A percentile compares a stretch with the other conserved stretches of the same genome.
phyloP scores from a whole-genome alignment of 1,140 invertebrate genomes.

The Cephus cinctus region DNA sequence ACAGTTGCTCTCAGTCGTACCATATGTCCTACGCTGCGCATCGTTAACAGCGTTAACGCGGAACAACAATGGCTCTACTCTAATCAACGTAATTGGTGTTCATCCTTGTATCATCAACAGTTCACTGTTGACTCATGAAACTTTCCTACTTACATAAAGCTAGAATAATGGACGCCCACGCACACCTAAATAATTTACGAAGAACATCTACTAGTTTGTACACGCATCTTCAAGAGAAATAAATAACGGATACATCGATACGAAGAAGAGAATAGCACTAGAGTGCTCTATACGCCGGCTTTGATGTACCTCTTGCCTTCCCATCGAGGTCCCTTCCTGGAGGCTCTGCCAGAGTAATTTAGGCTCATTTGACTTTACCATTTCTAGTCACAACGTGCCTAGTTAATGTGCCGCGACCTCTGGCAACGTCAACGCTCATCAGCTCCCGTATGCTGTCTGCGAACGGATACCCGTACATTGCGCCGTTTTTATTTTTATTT shows the following conservation, averaged over 20 bases:
- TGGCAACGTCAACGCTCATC: too few relatives aligned
- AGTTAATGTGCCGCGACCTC: too few relatives aligned
- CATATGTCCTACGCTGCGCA: constrained; percentile 31
- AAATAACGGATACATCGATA: not conserved
- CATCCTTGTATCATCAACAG: constrained; percentile 53
- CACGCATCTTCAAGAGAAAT: constrained; percentile 10
- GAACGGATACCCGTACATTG: too few relatives aligned
- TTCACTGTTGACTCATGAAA: constrained; percentile 48
- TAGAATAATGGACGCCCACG: constrained; percentile 43
- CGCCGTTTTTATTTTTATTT: too few relatives aligned
- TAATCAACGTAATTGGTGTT: constrained; percentile 58
- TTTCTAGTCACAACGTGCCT: too few relatives aligned
- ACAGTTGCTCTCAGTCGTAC: constrained; percentile 52
- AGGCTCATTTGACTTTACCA: too few relatives aligned
- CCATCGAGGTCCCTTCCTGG: too few relatives aligned
- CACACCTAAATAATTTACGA: constrained; percentile 33
- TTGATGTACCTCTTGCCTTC: too few relatives aligned
- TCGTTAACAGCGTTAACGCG: constrained; percentile 22
- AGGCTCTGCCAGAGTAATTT: too few relatives aligned
- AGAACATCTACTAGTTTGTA: constrained; percentile 27
- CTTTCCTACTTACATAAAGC: constrained; percentile 50
- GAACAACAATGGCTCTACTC: constrained; percentile 45
- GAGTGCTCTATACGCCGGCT: too few relatives aligned
- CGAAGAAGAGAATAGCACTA: too few relatives aligned
- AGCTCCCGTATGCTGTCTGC: too few relatives aligned